Base-by-base conservation (phyloP, 2,113 vertebrate species). In the Probosciger aterrimus region DNA sequence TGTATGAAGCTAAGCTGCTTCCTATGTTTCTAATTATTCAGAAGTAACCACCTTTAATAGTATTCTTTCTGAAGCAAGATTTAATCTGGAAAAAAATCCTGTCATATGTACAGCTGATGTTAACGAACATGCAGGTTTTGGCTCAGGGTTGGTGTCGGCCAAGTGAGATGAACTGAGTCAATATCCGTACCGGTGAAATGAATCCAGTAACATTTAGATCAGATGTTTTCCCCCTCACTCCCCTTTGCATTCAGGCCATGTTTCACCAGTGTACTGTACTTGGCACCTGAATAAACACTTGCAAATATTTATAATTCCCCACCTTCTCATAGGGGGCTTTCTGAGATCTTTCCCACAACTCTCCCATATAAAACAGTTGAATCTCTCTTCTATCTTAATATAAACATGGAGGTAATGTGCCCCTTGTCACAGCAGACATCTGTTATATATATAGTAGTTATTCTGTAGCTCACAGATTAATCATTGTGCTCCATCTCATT, bases 391-490 rank as follows among this genome's bases (percentile, higher is more conserved):
- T 71, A 96, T 96, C 94, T 96, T 96, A 97, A 93, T 97, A 93
- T 97, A 98, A 98, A 98, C 96, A 97, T 57, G 76, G 92, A 97
- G 96, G 96, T 98, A 98, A 98, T 98, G 90, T 97, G 93, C 96
- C 97, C 97, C 97, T 97, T 97, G 97, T 98, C 96, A 97, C 93
- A 94, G 60, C 47, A 90, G 95, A 97, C 98, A 97, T 98, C 97
- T 98, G 97, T 97, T 98, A 83, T 57, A 90, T 92, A 94, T 97
- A 81, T 91, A 94, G 95, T 83, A 92, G 91, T 64, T 90, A 89
- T 92, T 95, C 88, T 94, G 31, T 95, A 94, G 91, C 94, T 97
- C 86, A 85, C 87, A 95, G 92, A 97, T 97, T 97, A 98, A 97
- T 98, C 92, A 96, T 86, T 96, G 59, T 95, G 50, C 73, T 97